These are phyloP conservation scores for Polylopha cassiicola DNA, from an alignment of 2,888 invertebrate genomes.

Conservation along the genomic window DNA sequence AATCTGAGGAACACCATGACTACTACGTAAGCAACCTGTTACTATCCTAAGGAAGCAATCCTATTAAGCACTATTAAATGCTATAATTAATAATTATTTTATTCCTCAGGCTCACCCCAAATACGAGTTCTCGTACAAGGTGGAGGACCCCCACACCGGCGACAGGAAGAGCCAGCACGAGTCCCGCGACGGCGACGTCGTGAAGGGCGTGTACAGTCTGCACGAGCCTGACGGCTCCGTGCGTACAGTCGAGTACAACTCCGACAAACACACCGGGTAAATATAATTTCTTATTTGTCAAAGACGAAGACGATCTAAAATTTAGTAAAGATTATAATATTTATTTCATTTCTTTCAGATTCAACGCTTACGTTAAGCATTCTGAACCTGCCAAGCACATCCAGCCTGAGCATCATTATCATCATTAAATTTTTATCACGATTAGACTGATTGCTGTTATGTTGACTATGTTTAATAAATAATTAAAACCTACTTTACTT, in stretches of 20 bases:
- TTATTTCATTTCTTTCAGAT: constrained; percentile 34
- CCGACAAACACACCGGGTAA: constrained; percentile 24
- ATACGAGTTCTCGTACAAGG: constrained; percentile 42
- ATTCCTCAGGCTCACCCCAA: constrained; percentile 33
- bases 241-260: constrained; percentile 36
- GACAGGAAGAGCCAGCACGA: constrained; percentile 47
- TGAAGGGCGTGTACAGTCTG: constrained; percentile 44
- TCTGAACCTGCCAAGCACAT: constrained; percentile 41
- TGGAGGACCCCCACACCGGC: constrained; percentile 42
- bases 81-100: background rate
- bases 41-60: too few species aligned
- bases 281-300: background rate
- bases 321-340: too few species aligned
- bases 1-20: constrained; percentile 3
- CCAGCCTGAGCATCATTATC: constrained; percentile 20
- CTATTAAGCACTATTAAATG: too few species aligned
- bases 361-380: constrained; percentile 58
- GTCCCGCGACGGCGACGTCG: constrained; percentile 44
- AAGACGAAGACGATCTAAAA: background rate
- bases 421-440: constrained; percentile 7
- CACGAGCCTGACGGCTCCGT: constrained; percentile 45
- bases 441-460: constrained; percentile 6
- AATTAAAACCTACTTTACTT: background rate
- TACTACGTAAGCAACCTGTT: constrained; percentile 5
- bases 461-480: constrained; percentile 10